phyloP scores from a whole-genome alignment of 2,113 vertebrate genomes.

The Scolopax mira region DNA sequence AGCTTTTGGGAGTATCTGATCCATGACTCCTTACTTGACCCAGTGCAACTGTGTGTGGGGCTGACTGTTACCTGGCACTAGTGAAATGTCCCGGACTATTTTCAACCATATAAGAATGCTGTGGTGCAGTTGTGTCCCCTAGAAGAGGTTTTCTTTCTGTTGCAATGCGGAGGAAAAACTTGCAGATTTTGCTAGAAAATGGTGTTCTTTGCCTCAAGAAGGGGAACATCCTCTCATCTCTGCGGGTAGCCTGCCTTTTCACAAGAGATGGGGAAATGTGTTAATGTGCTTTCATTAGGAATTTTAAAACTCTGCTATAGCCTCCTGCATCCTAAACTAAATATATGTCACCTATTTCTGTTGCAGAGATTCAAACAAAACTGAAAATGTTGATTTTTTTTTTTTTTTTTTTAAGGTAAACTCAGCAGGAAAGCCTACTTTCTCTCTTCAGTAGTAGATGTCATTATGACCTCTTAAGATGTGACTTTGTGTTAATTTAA shows the following conservation, averaged over 20 bases:
- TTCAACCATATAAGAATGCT: not conserved
- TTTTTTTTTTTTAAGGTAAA: not conserved
- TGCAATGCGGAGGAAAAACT: not conserved
- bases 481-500: constrained; percentile 17
- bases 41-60: fast-evolving
- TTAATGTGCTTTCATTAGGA: not conserved
- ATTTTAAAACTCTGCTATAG: not conserved
- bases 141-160: not conserved
- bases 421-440: not conserved
- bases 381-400: not conserved
- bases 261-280: not conserved
- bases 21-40: too few relatives aligned
- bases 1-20: not conserved
- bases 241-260: not conserved
- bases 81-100: not conserved
- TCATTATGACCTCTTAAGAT: not conserved
- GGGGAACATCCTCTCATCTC: not conserved
- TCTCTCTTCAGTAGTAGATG: not conserved
- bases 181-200: not conserved
- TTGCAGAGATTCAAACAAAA: not conserved
- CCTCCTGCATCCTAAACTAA: not conserved
- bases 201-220: not conserved
- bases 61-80: not conserved
- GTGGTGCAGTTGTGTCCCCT: not conserved
- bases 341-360: not conserved